These are phyloP conservation scores for Syrmaticus mikado DNA, from an alignment of 2,113 vertebrate genomes.

Conservation along the genomic window DNA sequence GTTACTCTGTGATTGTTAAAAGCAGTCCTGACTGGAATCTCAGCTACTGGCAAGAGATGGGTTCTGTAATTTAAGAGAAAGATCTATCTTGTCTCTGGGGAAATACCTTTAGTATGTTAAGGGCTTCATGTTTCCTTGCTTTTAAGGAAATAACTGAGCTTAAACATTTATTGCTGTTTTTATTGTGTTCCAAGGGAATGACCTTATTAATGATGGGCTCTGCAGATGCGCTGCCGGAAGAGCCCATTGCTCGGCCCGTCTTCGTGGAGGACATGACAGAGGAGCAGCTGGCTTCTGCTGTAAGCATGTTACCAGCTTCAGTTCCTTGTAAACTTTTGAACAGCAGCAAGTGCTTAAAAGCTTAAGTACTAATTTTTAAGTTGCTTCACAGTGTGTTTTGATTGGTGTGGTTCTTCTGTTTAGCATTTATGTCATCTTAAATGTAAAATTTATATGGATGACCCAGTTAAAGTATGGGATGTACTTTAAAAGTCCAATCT, in stretches of 20 bases:
- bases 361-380: no score
- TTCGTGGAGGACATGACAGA: constrained; percentile 99
- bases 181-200: constrained; percentile 87
- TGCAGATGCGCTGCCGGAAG: constrained; percentile 93
- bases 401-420: background rate
- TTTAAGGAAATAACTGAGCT: background rate
- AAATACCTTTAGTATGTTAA: background rate
- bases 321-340: background rate
- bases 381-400: background rate
- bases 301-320: constrained; percentile 72
- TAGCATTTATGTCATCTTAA: background rate
- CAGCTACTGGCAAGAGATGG: background rate
- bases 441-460: accelerated
- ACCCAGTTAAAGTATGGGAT: background rate
- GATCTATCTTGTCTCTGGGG: background rate
- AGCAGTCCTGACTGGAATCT: background rate
- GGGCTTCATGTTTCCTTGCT: background rate
- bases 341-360: background rate
- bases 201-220: constrained; percentile 98
- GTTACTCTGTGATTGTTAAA: background rate
- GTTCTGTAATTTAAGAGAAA: background rate
- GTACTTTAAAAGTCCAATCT: background rate
- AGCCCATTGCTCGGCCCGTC: constrained; percentile 90
- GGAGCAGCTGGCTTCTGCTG: constrained; percentile 96
- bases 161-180: background rate